phyloP scores from a whole-genome alignment of 2,113 vertebrate genomes.

The Aramus guarauna region DNA sequence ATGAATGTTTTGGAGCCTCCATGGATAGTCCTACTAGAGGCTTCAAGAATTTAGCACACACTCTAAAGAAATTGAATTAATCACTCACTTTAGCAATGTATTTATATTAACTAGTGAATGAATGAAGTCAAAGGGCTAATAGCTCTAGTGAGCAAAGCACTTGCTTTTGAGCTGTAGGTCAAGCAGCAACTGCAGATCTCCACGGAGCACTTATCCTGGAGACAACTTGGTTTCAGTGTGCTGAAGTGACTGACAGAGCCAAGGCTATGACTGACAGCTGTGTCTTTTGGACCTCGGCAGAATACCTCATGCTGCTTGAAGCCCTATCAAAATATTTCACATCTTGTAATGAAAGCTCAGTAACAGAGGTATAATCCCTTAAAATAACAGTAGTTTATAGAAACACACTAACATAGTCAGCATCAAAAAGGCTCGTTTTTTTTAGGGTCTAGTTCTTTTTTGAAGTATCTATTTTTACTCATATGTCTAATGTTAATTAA shows the following conservation, averaged over 20 bases:
- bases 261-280: constrained; percentile 70
- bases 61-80: constrained; percentile 59
- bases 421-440: background rate
- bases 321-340: constrained; percentile 33
- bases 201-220: constrained; percentile 62
- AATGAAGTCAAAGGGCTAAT: constrained; percentile 71
- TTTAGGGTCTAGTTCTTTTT: background rate
- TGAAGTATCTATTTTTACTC: background rate
- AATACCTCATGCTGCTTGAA: constrained; percentile 28
- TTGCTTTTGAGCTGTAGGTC: constrained; percentile 60
- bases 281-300: constrained; percentile 26
- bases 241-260: constrained; percentile 41
- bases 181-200: constrained; percentile 46
- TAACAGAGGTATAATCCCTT: background rate
- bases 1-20: constrained; percentile 51
- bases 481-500: background rate
- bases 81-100: constrained; percentile 64
- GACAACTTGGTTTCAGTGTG: constrained; percentile 32
- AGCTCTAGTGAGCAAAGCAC: constrained; percentile 42
- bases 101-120: constrained; percentile 64
- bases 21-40: constrained; percentile 23
- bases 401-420: background rate
- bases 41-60: constrained; percentile 65
- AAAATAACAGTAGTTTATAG: background rate
- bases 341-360: constrained; percentile 12